Evolutionary conservation across 2,797 vertebrate species (phyloP).

Genomic region (Epinephelus coioides): DNA sequence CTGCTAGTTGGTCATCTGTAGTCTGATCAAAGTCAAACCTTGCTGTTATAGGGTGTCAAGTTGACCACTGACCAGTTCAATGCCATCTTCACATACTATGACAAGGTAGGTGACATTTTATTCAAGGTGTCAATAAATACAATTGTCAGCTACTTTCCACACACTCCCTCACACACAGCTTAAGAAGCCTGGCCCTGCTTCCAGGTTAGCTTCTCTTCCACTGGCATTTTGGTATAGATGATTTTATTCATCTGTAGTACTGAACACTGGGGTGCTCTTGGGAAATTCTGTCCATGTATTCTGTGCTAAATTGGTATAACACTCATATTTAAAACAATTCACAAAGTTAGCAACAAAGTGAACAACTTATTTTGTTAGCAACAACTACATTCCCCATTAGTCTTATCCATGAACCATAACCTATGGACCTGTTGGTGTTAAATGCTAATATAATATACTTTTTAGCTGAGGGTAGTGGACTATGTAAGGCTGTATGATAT

Average conservation of each 20-base stretch:
- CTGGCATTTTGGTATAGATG: neutral
- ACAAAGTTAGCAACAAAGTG: neutral
- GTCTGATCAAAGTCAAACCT: conserved; percentile 5
- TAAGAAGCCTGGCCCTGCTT: neutral
- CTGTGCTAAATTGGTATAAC: too few species aligned
- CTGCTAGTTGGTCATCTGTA: neutral
- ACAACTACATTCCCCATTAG: neutral
- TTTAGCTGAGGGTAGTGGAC: neutral
- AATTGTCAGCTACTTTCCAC: neutral
- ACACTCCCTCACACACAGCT: neutral
- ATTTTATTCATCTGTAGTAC: neutral
- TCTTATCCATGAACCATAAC: neutral
- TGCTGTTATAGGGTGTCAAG: conserved; percentile 90
- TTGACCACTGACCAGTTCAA: conserved; percentile 92
- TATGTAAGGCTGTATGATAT: too few species aligned
- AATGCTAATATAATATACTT: neutral
- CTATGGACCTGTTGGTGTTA: neutral
- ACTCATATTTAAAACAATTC: neutral
- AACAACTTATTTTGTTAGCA: neutral
- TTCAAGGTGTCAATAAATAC: neutral
- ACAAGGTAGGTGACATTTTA: conserved; percentile 89
- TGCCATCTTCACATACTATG: conserved; percentile 93
- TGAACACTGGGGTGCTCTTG: neutral
- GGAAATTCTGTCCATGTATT: neutral
- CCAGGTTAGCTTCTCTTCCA: neutral